phyloP scores from a whole-genome alignment of 2,888 invertebrate species.

The Tridacna gigas region DNA sequence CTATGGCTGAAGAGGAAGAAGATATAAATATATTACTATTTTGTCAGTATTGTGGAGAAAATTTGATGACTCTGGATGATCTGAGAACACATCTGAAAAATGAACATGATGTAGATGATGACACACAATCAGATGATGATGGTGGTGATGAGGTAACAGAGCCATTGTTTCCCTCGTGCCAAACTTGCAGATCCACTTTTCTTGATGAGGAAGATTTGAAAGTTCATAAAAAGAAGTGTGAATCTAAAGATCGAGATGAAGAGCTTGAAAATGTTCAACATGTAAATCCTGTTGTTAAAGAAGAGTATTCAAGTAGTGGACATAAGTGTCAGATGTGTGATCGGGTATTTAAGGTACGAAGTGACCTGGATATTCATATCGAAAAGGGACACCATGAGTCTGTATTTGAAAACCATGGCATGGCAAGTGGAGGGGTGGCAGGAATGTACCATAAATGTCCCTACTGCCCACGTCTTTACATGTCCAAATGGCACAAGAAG shows the following conservation, averaged over 20 bases:
- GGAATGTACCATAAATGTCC: conserved; percentile 45
- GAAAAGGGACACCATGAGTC: conserved; percentile 4
- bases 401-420: not conserved
- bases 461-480: conserved; percentile 43
- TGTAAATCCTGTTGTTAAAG: not conserved
- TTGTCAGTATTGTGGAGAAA: conserved; percentile 46
- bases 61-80: conserved; percentile 16
- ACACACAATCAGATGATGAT: not conserved
- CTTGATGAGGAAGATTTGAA: conserved; percentile 29
- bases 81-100: conserved; percentile 33
- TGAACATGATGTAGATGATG: conserved; percentile 34
- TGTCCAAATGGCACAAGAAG: conserved; percentile 44
- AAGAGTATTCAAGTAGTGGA: not conserved
- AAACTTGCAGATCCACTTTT: conserved; percentile 29
- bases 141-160: conserved; percentile 9
- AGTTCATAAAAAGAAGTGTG: conserved; percentile 28
- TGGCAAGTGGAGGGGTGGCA: not conserved
- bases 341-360: conserved; percentile 18
- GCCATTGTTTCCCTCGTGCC: conserved; percentile 32
- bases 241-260: not conserved
- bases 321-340: conserved; percentile 41
- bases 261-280: not conserved
- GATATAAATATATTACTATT: conserved; percentile 26
- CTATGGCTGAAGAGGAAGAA: conserved; percentile 16
- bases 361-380: conserved; percentile 28